These are phyloP conservation scores for Drosophila anomalata DNA, from an alignment of 2,888 invertebrate genomes.

Conservation along the genomic window DNA sequence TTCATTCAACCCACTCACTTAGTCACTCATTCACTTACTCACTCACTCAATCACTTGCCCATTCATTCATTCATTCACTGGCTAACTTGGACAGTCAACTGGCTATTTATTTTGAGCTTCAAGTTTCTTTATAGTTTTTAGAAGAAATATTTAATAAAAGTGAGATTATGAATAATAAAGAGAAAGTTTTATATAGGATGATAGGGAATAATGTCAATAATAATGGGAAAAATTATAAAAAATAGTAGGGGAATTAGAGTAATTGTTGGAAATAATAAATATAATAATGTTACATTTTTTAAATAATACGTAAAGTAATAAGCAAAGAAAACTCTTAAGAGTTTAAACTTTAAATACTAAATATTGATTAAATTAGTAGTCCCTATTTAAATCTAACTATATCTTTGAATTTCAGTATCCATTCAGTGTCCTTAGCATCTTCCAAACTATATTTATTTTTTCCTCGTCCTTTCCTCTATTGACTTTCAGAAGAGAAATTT, in stretches of 20 bases:
- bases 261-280: too few relatives aligned
- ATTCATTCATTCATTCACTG: conserved; percentile 9
- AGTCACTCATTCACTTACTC: conserved; percentile 8
- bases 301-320: too few relatives aligned
- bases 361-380: too few relatives aligned
- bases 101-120: conserved; percentile 19
- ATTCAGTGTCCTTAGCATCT: neutral
- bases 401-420: neutral
- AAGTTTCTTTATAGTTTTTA: neutral
- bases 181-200: too few relatives aligned
- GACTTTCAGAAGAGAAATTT: neutral
- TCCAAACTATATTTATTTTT: conserved; percentile 19
- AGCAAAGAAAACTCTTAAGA: too few relatives aligned
- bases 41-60: conserved; percentile 17
- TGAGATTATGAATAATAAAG: neutral
- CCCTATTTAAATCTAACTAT: neutral
- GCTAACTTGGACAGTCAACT: neutral
- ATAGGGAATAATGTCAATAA: too few relatives aligned
- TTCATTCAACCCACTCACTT: conserved; percentile 26
- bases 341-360: too few relatives aligned
- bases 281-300: too few relatives aligned
- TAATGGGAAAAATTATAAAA: neutral
- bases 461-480: conserved; percentile 8
- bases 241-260: neutral
- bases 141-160: neutral